Conservation (phyloP, 64 coral and sea anemone genomes). For the Montipora efflorescens region DNA sequence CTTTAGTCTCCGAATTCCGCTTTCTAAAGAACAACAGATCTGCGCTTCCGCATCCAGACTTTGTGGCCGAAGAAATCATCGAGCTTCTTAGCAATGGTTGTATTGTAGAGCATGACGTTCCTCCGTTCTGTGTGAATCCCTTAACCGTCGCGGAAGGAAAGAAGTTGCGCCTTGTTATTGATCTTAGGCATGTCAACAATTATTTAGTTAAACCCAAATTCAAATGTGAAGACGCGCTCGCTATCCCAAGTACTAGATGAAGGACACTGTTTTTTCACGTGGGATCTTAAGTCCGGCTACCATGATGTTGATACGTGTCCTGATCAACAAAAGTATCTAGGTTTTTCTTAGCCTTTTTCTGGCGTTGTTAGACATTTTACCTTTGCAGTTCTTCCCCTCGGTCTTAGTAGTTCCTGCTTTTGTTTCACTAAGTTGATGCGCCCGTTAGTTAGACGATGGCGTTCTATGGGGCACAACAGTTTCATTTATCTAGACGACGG, state of each 20-base stretch:
- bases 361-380: no score
- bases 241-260: no score
- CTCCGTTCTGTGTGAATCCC: no score
- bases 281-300: no score
- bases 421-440: slow-evolving; percentile 59
- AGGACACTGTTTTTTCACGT: no score
- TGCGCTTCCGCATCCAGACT: not conserved
- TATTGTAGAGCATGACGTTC: not conserved
- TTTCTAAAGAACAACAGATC: not conserved
- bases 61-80: not conserved
- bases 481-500: no score
- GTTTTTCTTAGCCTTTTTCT: not conserved
- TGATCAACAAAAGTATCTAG: no score
- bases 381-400: no score
- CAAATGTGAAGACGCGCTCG: slow-evolving; percentile 34
- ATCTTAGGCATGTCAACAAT: slow-evolving; percentile 18
- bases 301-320: no score
- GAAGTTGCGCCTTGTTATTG: not conserved
- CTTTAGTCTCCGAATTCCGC: slow-evolving; percentile 38
- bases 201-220: slow-evolving; percentile 19
- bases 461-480: no score
- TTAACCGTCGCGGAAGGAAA: not conserved
- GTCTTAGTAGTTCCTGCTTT: no score
- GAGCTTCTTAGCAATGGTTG: not conserved
- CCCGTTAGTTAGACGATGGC: slow-evolving; percentile 2